A percentile compares a stretch with the other conserved stretches of the same genome.
Conservation (phyloP, 1,140 invertebrate species). For the Globodera rostochiensis region DNA sequence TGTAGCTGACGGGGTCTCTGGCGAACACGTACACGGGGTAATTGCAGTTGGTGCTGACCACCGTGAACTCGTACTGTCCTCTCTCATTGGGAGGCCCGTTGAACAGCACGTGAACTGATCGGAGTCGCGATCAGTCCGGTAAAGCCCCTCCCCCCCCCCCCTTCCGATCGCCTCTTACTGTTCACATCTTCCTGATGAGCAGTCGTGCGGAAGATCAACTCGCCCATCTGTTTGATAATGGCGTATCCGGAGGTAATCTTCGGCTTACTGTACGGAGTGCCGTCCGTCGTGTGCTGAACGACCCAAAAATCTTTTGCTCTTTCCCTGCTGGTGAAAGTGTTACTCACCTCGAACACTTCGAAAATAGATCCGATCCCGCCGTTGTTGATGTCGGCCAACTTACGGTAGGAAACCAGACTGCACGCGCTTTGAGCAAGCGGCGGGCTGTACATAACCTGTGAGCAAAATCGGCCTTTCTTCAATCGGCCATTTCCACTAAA, state of each 20-base stretch:
- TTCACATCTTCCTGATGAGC: slow-evolving; percentile 65
- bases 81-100: slow-evolving; percentile 53
- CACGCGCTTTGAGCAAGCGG: slow-evolving; percentile 61
- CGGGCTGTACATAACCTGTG: slow-evolving; percentile 59
- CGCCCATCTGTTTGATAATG: slow-evolving; percentile 60
- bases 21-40: slow-evolving; percentile 60
- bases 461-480: not conserved
- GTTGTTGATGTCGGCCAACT: slow-evolving; percentile 60
- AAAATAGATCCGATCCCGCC: slow-evolving; percentile 62
- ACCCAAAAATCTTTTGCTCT: not conserved
- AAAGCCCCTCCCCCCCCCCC: not conserved
- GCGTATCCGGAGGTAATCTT: slow-evolving; percentile 64
- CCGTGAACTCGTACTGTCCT: slow-evolving; percentile 51
- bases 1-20: slow-evolving; percentile 52
- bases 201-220: slow-evolving; percentile 63
- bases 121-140: slow-evolving; percentile 1
- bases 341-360: slow-evolving; percentile 57
- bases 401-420: slow-evolving; percentile 63
- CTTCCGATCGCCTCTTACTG: slow-evolving; percentile 36
- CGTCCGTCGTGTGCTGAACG: slow-evolving; percentile 60
- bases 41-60: slow-evolving; percentile 53
- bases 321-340: not conserved
- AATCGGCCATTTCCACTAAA: too few relatives aligned
- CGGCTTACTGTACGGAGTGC: slow-evolving; percentile 64
- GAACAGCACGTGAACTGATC: slow-evolving; percentile 54